These are phyloP conservation scores for Plutomurus gul DNA, from an alignment of 1,140 invertebrate genomes.

Conservation along the genomic window DNA sequence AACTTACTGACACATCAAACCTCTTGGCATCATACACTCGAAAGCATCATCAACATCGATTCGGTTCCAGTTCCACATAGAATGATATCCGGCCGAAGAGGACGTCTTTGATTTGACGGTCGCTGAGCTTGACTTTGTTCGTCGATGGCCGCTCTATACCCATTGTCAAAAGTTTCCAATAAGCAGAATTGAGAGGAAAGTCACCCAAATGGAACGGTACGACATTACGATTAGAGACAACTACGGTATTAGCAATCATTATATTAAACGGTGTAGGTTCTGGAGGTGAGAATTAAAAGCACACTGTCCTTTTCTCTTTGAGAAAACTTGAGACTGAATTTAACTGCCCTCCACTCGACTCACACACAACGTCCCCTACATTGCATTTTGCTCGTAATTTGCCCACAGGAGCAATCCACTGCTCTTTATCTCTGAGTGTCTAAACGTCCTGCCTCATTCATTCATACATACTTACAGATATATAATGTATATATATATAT, in stretches of 20 bases:
- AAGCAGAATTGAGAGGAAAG: slow-evolving; percentile 28
- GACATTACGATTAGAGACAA: slow-evolving; percentile 18
- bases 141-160: slow-evolving; percentile 41
- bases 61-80: slow-evolving; percentile 27
- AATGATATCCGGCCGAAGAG: slow-evolving; percentile 1
- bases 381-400: background rate
- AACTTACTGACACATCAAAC: slow-evolving; percentile 25
- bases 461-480: no score
- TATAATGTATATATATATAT: no score
- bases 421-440: background rate
- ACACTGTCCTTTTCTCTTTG: slow-evolving; percentile 12
- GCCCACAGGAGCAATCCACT: background rate
- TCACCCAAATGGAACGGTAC: slow-evolving; percentile 21
- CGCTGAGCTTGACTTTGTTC: slow-evolving; percentile 25
- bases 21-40: slow-evolving; percentile 25
- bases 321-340: slow-evolving; percentile 8
- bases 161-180: slow-evolving; percentile 42
- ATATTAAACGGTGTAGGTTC: background rate
- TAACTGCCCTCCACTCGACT: background rate
- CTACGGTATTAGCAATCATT: slow-evolving; percentile 24
- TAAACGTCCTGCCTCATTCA: background rate
- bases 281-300: slow-evolving; percentile 28
- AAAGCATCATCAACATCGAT: slow-evolving; percentile 24
- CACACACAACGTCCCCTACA: background rate
- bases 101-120: slow-evolving; percentile 19